Base-by-base conservation (phyloP, 2,888 invertebrate genomes). In the Thera britannica region DNA sequence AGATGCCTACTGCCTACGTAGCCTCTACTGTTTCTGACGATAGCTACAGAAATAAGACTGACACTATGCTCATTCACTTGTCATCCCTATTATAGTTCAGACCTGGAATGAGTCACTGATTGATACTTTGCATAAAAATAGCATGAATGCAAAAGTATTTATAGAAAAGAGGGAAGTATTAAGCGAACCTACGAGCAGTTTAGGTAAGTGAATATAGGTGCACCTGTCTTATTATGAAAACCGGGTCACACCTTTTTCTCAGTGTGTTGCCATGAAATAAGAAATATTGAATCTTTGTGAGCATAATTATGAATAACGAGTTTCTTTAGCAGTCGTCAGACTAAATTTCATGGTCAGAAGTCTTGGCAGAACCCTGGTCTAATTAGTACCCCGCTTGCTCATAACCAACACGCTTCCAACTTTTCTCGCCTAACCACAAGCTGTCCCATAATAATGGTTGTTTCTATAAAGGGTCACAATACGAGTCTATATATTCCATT, bases 21-120 rank as follows among this genome's bases (percentile, higher is more conserved):
- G 41, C 23, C 23, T 23, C 23, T 41, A 41, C 41, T 23, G 0
- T 41, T 41, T 58, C 12, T 62, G 65, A 65, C 65, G 58, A 59
- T 60, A 62, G 55, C 60, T 23, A 38, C 65, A 60, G 48, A 60
- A 66, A 63, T 70, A 70, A 46, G 3, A 11, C 56, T 69, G 66
- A 66, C 63, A 46, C 52, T 34, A 62, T 59, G 35, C 54, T 61
- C 65, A 63, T 62, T 66, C 60, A 66, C 63, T 49, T 60, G 56
- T 57, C 65, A 62, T 23, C 38, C 34, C 12, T 49, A 49, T 36
- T 62, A 51, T 23, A 46, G 56, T n/a, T 49, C 62, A 57, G 57
- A 63, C 41, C 46, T 36, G 23, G n/a, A n/a, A 60, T 68, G 68
- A 60, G 56, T 68, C 68, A 64, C 63, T 55, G 11, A 38, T 56